These are phyloP conservation scores for Ciconia stormi DNA, from an alignment of 2,113 vertebrate genomes.

Conservation along the genomic window DNA sequence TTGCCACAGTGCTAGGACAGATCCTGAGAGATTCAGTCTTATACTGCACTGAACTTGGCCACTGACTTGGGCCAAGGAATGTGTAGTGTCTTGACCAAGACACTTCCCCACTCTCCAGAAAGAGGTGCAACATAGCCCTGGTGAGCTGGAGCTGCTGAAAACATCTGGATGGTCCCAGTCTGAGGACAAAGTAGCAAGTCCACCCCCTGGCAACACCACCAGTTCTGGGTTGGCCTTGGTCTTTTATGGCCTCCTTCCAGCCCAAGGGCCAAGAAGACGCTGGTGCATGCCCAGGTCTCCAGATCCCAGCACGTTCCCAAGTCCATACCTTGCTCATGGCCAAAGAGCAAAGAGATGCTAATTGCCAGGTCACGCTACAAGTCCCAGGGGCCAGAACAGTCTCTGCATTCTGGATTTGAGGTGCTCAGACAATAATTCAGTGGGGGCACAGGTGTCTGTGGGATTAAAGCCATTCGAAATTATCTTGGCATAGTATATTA, in stretches of 20 bases:
- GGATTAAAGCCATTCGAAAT: neutral
- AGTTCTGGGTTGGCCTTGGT: neutral
- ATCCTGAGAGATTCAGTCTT: neutral
- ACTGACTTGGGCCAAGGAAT: neutral
- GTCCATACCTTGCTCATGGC: neutral
- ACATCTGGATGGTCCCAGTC: neutral
- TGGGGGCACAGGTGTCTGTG: neutral
- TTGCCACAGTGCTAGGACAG: neutral
- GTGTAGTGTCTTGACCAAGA: neutral
- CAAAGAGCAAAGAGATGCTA: neutral
- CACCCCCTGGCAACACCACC: neutral
- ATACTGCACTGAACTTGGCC: neutral
- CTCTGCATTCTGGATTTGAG: neutral
- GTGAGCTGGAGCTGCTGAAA: neutral
- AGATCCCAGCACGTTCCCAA: neutral
- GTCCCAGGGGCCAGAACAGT: neutral
- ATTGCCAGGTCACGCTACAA: neutral
- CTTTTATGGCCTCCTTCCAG: neutral
- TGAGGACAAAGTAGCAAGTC: neutral
- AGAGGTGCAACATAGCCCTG: neutral
- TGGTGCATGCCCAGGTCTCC: neutral
- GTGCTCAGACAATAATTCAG: neutral
- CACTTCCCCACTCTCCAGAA: neutral
- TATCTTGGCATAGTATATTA: neutral
- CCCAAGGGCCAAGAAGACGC: accelerated